These are phyloP conservation scores for Zapus hudsonius DNA, from an alignment of 2,113 vertebrate species.

Conservation along the genomic window DNA sequence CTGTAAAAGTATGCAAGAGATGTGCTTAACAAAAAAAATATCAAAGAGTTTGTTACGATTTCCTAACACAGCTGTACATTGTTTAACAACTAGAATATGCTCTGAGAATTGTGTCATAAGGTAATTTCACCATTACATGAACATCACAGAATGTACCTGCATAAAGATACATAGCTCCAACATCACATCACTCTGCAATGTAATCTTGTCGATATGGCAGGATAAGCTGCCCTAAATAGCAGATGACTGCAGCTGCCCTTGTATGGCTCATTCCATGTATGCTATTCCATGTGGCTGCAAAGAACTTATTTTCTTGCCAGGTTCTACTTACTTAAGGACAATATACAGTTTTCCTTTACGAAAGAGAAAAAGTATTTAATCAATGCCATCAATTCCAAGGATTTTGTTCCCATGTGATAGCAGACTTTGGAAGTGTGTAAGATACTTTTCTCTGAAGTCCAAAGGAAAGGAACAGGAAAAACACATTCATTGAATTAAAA, in stretches of 20 bases:
- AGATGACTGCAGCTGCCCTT: neutral
- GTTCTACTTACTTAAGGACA: slow-evolving; percentile 43
- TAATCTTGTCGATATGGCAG: neutral
- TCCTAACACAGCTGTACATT: neutral
- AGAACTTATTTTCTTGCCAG: slow-evolving; percentile 18
- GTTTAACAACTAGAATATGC: neutral
- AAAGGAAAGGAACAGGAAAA: neutral
- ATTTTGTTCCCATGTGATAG: neutral
- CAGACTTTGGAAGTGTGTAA: slow-evolving; percentile 36
- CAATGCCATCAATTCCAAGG: neutral
- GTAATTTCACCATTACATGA: neutral
- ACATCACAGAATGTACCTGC: neutral
- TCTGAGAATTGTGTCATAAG: neutral
- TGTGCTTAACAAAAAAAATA: slow-evolving; percentile 24
- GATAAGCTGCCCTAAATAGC: no score
- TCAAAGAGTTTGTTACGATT: neutral
- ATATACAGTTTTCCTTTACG: slow-evolving; percentile 23
- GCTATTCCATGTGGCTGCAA: neutral
- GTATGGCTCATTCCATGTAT: neutral
- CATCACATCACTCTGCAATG: neutral
- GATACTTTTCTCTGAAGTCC: neutral
- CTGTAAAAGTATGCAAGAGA: neutral
- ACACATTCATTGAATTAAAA: neutral
- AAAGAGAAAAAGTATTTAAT: slow-evolving; percentile 54
- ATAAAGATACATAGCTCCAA: neutral